These are phyloP conservation scores for Argya squamiceps DNA, from an alignment of 2,797 vertebrate genomes.

Conservation along the genomic window DNA sequence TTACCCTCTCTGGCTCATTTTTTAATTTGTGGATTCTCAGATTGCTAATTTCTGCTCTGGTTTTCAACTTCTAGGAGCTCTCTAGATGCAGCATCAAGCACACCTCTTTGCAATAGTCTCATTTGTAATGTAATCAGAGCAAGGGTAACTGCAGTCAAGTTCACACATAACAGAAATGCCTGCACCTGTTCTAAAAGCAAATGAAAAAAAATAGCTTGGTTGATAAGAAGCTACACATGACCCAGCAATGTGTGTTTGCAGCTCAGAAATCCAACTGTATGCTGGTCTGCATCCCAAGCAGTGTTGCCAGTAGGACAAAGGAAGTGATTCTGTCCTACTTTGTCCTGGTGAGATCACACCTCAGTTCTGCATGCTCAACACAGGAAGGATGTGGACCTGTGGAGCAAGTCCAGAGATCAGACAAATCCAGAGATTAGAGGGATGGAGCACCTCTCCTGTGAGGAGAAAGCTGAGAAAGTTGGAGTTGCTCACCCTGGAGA, in stretches of 20 bases:
- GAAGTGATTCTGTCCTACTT: background rate
- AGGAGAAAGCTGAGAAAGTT: background rate
- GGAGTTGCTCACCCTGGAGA: background rate
- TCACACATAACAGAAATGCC: background rate
- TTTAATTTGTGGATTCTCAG: background rate
- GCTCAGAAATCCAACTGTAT: background rate
- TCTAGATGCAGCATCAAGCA: background rate
- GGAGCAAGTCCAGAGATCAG: background rate
- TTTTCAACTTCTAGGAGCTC: background rate
- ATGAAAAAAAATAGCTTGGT: background rate
- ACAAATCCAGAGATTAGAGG: background rate
- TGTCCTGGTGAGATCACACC: background rate
- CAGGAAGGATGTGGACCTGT: accelerated
- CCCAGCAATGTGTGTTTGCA: background rate
- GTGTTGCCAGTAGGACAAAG: background rate
- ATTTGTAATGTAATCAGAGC: background rate
- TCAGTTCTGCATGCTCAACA: background rate
- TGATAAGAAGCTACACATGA: background rate
- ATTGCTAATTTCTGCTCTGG: background rate
- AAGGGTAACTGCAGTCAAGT: background rate
- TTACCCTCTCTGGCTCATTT: background rate
- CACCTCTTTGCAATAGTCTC: background rate
- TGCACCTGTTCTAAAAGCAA: slow-evolving; percentile 3
- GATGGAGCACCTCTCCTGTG: too few relatives aligned
- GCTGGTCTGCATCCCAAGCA: background rate